These are phyloP conservation scores for Chymomyza costata DNA, from an alignment of 1,140 invertebrate species.

Conservation along the genomic window DNA sequence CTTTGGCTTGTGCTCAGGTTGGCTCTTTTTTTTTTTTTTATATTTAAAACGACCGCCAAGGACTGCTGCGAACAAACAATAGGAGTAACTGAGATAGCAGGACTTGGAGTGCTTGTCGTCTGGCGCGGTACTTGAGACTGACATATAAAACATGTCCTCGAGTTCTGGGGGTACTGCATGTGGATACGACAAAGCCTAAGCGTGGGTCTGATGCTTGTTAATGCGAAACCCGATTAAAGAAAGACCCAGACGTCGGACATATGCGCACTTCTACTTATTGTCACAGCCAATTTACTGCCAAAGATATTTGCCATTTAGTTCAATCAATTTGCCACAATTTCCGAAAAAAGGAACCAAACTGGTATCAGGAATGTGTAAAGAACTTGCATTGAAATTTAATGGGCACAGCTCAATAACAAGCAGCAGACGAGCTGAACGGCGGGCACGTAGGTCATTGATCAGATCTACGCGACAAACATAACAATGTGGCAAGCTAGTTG, in stretches of 20 bases:
- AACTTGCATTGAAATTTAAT: constrained; percentile 56
- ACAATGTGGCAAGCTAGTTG: constrained; percentile 41
- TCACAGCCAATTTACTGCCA: constrained; percentile 63
- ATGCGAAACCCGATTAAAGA: too few relatives aligned
- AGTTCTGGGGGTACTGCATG: too few relatives aligned
- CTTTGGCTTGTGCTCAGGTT: too few relatives aligned
- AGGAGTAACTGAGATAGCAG: constrained; percentile 20
- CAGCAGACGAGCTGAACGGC: constrained; percentile 1
- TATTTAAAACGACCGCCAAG: constrained; percentile 16
- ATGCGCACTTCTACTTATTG: constrained; percentile 20
- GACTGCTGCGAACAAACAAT: constrained; percentile 1
- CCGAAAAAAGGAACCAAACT: constrained; percentile 32
- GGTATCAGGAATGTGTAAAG: too few relatives aligned
- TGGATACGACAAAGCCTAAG: constrained; percentile 28
- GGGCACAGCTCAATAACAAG: constrained; percentile 44
- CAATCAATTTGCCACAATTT: constrained; percentile 70
- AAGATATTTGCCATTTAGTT: constrained; percentile 71
- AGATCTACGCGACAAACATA: constrained; percentile 71
- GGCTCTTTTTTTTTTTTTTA: constrained; percentile 12
- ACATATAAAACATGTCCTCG: constrained; percentile 65
- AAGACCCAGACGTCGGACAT: constrained; percentile 12
- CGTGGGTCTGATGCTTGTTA: constrained; percentile 49
- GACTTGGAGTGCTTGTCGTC: constrained; percentile 42
- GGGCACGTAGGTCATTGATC: constrained; percentile 67
- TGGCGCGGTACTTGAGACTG: constrained; percentile 62